Percentiles rank a stretch among this genome's conserved stretches.
Evolutionary conservation across 2,113 vertebrate species (phyloP).

Genomic region (Leptocoma aspasia): DNA sequence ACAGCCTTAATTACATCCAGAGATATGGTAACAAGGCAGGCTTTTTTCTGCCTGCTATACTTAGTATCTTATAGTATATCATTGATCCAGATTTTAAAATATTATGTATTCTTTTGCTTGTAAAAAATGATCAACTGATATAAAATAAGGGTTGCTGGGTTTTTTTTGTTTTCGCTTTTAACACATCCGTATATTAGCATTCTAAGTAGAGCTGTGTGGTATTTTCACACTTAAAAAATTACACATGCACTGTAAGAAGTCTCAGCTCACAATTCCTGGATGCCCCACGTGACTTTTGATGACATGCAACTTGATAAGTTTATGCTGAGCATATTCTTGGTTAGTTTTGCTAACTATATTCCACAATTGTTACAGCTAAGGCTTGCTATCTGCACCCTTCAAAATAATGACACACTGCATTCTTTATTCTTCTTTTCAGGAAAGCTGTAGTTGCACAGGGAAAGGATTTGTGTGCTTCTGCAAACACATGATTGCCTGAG

Average conservation of each 20-base stretch:
- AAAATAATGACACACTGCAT: neutral
- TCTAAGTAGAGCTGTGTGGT: neutral
- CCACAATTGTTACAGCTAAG: neutral
- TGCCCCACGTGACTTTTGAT: neutral
- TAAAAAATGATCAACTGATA: neutral
- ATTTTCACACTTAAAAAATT: conserved; percentile 12
- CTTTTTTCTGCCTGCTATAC: conserved; percentile 5
- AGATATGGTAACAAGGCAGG: neutral
- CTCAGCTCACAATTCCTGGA: neutral
- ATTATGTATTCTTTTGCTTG: neutral
- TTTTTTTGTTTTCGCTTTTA: neutral
- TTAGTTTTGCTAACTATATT: neutral
- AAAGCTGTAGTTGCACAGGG: neutral
- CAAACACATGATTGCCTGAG: neutral
- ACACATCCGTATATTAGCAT: neutral
- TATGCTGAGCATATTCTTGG: neutral
- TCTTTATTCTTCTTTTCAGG: neutral
- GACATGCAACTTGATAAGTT: neutral
- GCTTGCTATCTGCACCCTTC: neutral
- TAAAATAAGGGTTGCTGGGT: neutral
- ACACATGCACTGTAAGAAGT: neutral
- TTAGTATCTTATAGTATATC: neutral
- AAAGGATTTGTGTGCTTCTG: neutral
- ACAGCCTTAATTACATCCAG: conserved; percentile 32
- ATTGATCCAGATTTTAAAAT: neutral